Conservation (phyloP, 1,140 invertebrate genomes). For the Rhagoletis pomonella region DNA sequence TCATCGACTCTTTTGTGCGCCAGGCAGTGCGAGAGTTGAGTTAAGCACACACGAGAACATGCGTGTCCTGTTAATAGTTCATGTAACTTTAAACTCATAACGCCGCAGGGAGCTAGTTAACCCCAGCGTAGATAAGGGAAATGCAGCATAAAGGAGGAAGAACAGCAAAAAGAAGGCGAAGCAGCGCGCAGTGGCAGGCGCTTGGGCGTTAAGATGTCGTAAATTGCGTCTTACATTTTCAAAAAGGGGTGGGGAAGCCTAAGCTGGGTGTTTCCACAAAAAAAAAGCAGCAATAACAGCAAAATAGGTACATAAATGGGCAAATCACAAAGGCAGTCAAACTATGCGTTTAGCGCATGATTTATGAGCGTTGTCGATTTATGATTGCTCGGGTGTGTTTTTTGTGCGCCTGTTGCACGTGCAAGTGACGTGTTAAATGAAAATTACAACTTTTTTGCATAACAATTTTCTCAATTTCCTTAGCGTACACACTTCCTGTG, state of each 20-base stretch:
- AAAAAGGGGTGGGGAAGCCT: background rate
- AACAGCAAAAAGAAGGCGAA: too few species aligned
- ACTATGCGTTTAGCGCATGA: conserved; percentile 25
- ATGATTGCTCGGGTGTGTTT: background rate
- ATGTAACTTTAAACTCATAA: conserved; percentile 41
- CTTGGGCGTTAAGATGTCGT: conserved; percentile 10
- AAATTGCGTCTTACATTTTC: conserved; percentile 35
- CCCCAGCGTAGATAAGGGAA: conserved; percentile 20
- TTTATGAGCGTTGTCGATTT: background rate
- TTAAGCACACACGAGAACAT: conserved; percentile 28
- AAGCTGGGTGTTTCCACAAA: background rate
- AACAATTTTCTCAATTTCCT: background rate
- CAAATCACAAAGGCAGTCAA: background rate
- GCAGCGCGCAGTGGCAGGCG: background rate
- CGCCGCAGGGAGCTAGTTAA: background rate
- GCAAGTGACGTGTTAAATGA: conserved; percentile 40
- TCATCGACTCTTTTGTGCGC: conserved; percentile 25
- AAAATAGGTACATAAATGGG: conserved; percentile 19
- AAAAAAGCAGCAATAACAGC: background rate
- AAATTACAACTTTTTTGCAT: conserved; percentile 2
- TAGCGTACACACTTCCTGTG: background rate
- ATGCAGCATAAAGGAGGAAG: too few species aligned
- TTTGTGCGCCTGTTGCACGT: conserved; percentile 13
- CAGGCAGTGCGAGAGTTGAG: too few species aligned
- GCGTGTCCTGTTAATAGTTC: conserved; percentile 40